A percentile compares a stretch with the other conserved stretches of the same genome.
These are phyloP conservation scores for Olivierus martensii DNA, from an alignment of 1,140 invertebrate genomes.

Conservation along the genomic window DNA sequence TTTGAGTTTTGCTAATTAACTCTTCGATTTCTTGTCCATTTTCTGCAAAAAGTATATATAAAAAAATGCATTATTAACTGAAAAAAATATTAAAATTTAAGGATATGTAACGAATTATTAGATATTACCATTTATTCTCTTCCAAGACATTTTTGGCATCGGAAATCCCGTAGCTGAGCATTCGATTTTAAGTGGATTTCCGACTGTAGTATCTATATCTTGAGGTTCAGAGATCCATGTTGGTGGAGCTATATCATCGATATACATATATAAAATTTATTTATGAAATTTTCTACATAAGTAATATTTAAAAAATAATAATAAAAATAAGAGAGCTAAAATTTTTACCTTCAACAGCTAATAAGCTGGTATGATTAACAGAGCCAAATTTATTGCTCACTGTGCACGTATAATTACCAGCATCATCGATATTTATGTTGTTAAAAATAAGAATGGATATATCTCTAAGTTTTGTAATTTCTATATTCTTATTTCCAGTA, in stretches of 20 bases:
- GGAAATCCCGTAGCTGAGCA: constrained; percentile 85
- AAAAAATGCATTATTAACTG: too few species aligned
- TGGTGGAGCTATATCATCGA: constrained; percentile 37
- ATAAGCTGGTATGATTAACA: constrained; percentile 24
- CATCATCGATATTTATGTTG: constrained; percentile 4
- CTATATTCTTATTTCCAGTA: too few species aligned
- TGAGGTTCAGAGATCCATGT: constrained; percentile 78
- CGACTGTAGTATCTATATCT: constrained; percentile 68
- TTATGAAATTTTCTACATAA: neutral
- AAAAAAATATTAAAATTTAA: too few species aligned
- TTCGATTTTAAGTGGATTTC: constrained; percentile 62
- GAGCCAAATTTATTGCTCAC: constrained; percentile 86
- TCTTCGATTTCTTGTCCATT: neutral
- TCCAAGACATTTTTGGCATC: constrained; percentile 68
- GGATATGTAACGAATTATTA: too few species aligned
- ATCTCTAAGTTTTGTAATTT: too few species aligned
- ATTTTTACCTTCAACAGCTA: constrained; percentile 9
- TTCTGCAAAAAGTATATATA: too few species aligned
- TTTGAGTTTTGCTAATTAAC: neutral
- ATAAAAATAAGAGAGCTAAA: too few species aligned
- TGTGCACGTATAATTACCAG: constrained; percentile 67
- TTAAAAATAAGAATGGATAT: too few species aligned
- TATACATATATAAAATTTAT: neutral
- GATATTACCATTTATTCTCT: too few species aligned
- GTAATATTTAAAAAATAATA: too few species aligned